Percentiles rank a stretch among this genome's conserved stretches.
Conservation (phyloP, 2,888 invertebrate genomes). For the Leptopilina myrica region DNA sequence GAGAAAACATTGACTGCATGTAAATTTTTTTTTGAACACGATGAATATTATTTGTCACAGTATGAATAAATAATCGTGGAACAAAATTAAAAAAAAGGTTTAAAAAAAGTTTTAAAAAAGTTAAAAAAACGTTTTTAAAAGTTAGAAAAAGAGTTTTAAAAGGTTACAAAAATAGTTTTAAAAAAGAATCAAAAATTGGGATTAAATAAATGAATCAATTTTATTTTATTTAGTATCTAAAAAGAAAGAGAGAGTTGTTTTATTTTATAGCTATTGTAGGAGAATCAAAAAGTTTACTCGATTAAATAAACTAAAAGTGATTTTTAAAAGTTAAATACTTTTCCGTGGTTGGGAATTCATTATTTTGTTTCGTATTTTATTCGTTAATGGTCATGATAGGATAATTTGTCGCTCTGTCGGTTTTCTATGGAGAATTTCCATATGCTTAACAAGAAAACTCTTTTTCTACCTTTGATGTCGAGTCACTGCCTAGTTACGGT, state of each 20-base stretch:
- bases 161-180: too few species aligned
- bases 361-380: not conserved
- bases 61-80: not conserved
- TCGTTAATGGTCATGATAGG: constrained; percentile 4
- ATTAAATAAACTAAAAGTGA: not conserved
- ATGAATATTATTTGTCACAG: not conserved
- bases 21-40: not conserved
- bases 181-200: too few species aligned
- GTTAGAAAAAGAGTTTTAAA: too few species aligned
- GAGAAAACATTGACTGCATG: not conserved
- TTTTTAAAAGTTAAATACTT: not conserved
- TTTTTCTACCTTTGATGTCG: not conserved
- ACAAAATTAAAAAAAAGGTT: too few species aligned
- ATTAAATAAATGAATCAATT: too few species aligned
- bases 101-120: too few species aligned
- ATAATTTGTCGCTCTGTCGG: constrained; percentile 25
- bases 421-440: not conserved
- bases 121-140: too few species aligned
- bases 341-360: not conserved
- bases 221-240: too few species aligned
- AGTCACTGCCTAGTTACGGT: not conserved
- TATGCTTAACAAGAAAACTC: constrained; percentile 14
- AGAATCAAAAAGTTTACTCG: not conserved
- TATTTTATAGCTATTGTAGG: too few species aligned
- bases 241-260: too few species aligned